Conservation (phyloP, 2,113 vertebrate genomes). For the Zosterops lateralis region DNA sequence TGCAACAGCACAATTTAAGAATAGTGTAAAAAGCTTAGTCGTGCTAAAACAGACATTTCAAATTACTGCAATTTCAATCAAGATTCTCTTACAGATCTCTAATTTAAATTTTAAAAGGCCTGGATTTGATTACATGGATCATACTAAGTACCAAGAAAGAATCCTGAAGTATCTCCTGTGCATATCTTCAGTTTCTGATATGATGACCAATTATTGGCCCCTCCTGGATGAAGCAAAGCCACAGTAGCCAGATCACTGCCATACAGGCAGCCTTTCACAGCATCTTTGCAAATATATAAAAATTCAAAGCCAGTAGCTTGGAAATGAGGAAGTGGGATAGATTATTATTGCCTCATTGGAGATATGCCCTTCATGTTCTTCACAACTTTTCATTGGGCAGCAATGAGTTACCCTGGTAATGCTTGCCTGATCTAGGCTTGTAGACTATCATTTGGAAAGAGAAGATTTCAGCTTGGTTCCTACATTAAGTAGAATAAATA, state of each 20-base stretch:
- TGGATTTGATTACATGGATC: background rate
- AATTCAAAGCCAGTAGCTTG: background rate
- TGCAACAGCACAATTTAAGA: background rate
- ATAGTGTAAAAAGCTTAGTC: background rate
- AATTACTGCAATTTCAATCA: background rate
- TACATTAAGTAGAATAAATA: background rate
- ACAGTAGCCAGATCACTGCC: background rate
- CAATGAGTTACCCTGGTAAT: background rate
- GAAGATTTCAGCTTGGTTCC: background rate
- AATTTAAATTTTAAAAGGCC: background rate
- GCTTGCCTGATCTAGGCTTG: background rate
- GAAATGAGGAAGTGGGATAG: background rate
- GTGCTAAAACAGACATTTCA: background rate
- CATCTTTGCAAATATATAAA: background rate
- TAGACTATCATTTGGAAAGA: background rate
- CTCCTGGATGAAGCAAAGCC: background rate
- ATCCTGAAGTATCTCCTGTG: background rate
- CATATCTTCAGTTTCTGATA: background rate
- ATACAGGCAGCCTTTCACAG: background rate
- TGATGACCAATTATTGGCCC: background rate
- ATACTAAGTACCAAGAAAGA: background rate
- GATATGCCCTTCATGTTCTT: background rate
- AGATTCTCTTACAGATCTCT: background rate
- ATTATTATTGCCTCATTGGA: background rate
- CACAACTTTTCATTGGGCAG: background rate